Evolutionary conservation across 1,140 invertebrate species (phyloP), one percentile per base, ranked within the genome.

Genomic region (Antheraea pernyi): DNA sequence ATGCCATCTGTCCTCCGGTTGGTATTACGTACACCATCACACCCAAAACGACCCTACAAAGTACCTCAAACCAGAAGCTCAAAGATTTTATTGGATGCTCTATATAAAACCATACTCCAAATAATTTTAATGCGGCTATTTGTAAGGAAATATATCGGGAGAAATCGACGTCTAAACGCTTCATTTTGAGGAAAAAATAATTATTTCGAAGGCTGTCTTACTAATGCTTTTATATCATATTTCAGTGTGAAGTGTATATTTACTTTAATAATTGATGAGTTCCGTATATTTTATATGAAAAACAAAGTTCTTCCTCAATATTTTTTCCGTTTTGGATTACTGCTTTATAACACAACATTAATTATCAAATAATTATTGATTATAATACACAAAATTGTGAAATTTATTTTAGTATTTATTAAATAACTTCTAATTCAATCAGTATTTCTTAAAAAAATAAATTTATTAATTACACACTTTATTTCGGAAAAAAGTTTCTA

Each of bases 71-170:
- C 79, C 79, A 81, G 68, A 71, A 81, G 42, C 65, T 67, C 0
- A 70, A 9, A 53, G 71, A 74, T 58, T 63, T 65, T 39, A 36
- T 70, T 30, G 71, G n/a, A 58, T 77, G 66, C 0, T 77, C 72
- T 63, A 76, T 77, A 53, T 70, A 79, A 22, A 79, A 73, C 77
- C 77, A 81, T 16, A 81, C n/a, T n/a, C 72, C 67, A 19, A 60
- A 63, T 0, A 74, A 67, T 48, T 81, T 76, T 18, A 81, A 65
- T 11, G 68, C 58, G 18, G 22, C n/a, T 0, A 79, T 64, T 66
- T 77, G 64, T 19, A 76, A 39, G 19, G 75, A 74, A 18, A 79
- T 63, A 58, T 75, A 72, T 39, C 70, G 64, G 13, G 65, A 75
- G 9, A 78, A 60, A 68, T 81, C 73, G 5, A 74, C 53, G 19